phyloP scores from a whole-genome alignment of 2,797 vertebrate genomes.

The Chaunax sp. region DNA sequence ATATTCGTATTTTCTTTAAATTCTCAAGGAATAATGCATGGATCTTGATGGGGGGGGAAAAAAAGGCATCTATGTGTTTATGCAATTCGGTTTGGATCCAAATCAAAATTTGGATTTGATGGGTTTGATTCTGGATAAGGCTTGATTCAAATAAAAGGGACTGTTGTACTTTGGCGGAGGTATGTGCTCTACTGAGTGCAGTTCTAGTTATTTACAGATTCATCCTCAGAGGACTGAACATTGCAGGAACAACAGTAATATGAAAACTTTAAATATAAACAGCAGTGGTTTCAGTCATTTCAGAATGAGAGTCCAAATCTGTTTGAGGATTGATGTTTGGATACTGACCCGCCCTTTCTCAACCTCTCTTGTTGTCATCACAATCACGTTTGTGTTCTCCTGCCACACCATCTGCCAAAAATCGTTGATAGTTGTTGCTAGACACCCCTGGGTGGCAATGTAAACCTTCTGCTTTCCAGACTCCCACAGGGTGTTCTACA shows the following conservation, averaged over 20 bases:
- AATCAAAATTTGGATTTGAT: no score
- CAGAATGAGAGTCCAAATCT: no score
- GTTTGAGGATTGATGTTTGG: background rate
- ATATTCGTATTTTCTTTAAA: no score
- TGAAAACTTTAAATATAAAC: no score
- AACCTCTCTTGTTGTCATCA: constrained; percentile 97
- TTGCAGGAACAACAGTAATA: background rate
- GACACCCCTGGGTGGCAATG: constrained; percentile 95
- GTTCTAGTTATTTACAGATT: background rate
- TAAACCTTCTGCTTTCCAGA: constrained; percentile 85
- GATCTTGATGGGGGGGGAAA: no score
- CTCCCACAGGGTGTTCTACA: constrained; percentile 80
- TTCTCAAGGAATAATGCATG: no score
- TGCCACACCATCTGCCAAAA: constrained; percentile 99
- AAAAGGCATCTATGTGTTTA: no score
- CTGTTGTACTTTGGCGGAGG: background rate
- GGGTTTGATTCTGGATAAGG: no score
- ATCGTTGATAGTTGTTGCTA: constrained; percentile 89
- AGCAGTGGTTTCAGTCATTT: background rate
- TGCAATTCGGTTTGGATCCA: no score
- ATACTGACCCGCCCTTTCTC: constrained; percentile 95
- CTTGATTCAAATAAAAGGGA: no score
- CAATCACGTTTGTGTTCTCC: constrained; percentile 89
- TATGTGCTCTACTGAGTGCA: no score
- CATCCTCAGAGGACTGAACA: background rate